phyloP scores from a whole-genome alignment of 2,888 invertebrate genomes.

The Dichetophora obliterata region DNA sequence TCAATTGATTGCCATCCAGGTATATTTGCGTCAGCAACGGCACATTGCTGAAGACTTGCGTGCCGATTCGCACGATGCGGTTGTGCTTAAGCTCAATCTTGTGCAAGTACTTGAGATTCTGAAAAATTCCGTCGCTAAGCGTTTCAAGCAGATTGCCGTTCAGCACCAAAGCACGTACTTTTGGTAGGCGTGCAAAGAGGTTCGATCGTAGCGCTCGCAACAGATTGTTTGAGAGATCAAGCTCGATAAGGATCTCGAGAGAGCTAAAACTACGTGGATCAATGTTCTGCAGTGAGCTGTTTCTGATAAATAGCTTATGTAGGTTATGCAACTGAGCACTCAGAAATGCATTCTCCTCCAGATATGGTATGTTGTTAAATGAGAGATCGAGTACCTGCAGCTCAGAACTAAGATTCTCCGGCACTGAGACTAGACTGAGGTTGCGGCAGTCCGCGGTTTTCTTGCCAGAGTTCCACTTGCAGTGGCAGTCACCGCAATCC shows the following conservation, averaged over 20 bases:
- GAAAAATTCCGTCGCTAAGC: slow-evolving; percentile 81
- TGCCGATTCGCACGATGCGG: slow-evolving; percentile 77
- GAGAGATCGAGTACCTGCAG: slow-evolving; percentile 80
- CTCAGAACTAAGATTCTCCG: slow-evolving; percentile 79
- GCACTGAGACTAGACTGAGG: slow-evolving; percentile 77
- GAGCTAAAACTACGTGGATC: slow-evolving; percentile 81
- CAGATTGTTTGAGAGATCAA: slow-evolving; percentile 83
- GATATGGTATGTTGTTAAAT: slow-evolving; percentile 76
- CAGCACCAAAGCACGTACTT: slow-evolving; percentile 79
- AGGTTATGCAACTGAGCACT: slow-evolving; percentile 80
- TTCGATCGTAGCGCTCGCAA: slow-evolving; percentile 76
- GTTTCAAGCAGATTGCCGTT: slow-evolving; percentile 81
- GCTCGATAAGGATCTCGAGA: slow-evolving; percentile 82
- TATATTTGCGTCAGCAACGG: slow-evolving; percentile 79
- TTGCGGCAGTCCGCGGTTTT: slow-evolving; percentile 85
- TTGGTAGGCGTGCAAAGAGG: slow-evolving; percentile 79
- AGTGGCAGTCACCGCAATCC: slow-evolving; percentile 75
- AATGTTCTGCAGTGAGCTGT: slow-evolving; percentile 79
- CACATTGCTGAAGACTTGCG: slow-evolving; percentile 79
- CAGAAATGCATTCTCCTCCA: slow-evolving; percentile 78
- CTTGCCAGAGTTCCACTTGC: slow-evolving; percentile 87
- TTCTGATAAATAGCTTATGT: slow-evolving; percentile 82
- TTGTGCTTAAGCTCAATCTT: slow-evolving; percentile 84
- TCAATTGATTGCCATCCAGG: slow-evolving; percentile 81
- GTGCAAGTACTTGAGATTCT: slow-evolving; percentile 80